phyloP scores from a whole-genome alignment of 2,113 vertebrate genomes.

The Pimephales promelas region DNA sequence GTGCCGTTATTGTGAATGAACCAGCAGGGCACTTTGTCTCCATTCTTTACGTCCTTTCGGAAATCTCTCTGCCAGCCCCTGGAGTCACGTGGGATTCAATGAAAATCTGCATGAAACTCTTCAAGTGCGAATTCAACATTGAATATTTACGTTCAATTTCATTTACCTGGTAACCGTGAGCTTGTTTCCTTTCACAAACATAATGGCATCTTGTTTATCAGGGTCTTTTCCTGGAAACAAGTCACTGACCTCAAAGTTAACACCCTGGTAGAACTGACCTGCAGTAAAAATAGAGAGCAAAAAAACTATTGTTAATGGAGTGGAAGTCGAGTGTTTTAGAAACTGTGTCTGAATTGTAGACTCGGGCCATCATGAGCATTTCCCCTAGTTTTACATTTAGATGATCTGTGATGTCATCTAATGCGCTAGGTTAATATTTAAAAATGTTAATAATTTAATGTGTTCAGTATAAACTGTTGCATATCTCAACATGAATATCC shows the following conservation, averaged over 20 bases:
- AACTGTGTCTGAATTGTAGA: too few relatives aligned
- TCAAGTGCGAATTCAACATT: neutral
- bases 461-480: neutral
- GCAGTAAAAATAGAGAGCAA: constrained; percentile 5
- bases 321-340: neutral
- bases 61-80: constrained; percentile 95
- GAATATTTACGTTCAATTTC: neutral
- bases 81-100: constrained; percentile 31
- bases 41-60: constrained; percentile 69
- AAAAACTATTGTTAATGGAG: neutral
- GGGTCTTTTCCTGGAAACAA: constrained; percentile 80
- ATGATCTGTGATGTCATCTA: neutral
- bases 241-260: constrained; percentile 84
- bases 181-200: constrained; percentile 86
- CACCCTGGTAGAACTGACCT: constrained; percentile 92
- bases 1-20: constrained; percentile 88
- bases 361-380: neutral
- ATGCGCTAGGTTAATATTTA: neutral
- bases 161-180: constrained; percentile 90
- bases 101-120: neutral
- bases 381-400: neutral
- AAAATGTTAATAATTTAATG: neutral
- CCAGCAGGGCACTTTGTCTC: constrained; percentile 85
- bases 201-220: constrained; percentile 89
- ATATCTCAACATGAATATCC: neutral